Base-by-base conservation (phyloP, 2,113 vertebrate genomes). In the Gavialis gangeticus region DNA sequence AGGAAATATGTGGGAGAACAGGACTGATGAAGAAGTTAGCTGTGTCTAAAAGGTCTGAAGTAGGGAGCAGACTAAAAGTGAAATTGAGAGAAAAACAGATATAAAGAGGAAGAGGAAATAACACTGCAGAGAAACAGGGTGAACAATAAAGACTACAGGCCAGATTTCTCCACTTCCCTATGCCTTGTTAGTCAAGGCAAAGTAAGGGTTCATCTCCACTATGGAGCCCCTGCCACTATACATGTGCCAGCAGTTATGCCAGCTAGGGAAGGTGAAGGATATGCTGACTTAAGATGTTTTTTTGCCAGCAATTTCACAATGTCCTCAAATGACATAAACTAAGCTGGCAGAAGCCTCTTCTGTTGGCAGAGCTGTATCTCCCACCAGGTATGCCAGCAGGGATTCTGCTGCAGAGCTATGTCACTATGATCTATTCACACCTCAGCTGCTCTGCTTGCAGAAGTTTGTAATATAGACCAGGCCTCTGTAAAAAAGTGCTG, bases 101-200 rank as follows among this genome's bases (percentile, higher is more conserved):
- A 63, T 85, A 81, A 22, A 87, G 2, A 4, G n/a, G 15, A 79
- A 54, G 12, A 18, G 59, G 55, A 96, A 80, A 76, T 84, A 80
- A 76, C 93, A 73, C 8, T 16, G 30, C 54, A 71, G 12, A 82
- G 18, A 90, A 91, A 79, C 25, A 73, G 15, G 37, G 11, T 55
- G 2, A 27, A 83, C 91, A 34, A 77, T 1, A 12, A 82, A 57
- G 28, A 87, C 22, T 57, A 92, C 54, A 1, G 6, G 64, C 28
- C 28, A 28, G 64, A 34, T 86, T 84, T 87, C 84, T 87, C 85
- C 82, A 24, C 83, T 46, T 9, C 46, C 46, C 46, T 46, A 46
- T 46, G 46, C 46, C 46, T 46, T 91, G 71, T 78, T 94, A 96
- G n/a, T 62, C 46, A 54, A 92, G 25, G 11, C 89, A 91, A 82